A percentile compares a stretch with the other conserved stretches of the same genome.
Evolutionary conservation across 1,140 invertebrate species (phyloP).

Genomic region (Drosophila sucinea): DNA sequence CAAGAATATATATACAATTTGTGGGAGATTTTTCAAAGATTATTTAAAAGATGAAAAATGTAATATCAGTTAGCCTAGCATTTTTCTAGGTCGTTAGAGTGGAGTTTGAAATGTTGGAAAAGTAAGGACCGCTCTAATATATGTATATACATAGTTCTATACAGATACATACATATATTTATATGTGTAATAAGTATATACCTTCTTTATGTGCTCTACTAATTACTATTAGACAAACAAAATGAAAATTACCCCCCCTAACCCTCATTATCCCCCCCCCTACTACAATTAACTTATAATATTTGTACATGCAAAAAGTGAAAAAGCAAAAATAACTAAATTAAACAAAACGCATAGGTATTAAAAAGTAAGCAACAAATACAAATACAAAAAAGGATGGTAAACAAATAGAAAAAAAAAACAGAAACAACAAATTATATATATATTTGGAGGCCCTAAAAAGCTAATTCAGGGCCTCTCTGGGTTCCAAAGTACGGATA

Average conservation of each 20-base stretch:
- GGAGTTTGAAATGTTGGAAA: neutral
- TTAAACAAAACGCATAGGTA: slow-evolving; percentile 24
- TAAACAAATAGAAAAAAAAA: neutral
- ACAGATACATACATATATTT: slow-evolving; percentile 69
- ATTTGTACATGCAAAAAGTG: slow-evolving; percentile 70
- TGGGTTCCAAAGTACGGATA: neutral
- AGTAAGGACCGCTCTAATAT: slow-evolving; percentile 28
- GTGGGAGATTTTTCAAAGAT: neutral
- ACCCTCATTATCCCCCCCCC: neutral
- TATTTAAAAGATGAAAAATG: neutral
- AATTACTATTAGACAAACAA: slow-evolving; percentile 52
- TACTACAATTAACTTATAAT: slow-evolving; percentile 63
- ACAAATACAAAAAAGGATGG: neutral
- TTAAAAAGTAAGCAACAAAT: slow-evolving; percentile 23
- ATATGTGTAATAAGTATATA: slow-evolving; percentile 36
- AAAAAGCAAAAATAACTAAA: slow-evolving; percentile 28
- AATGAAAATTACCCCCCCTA: slow-evolving; percentile 39
- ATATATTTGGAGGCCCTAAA: neutral
- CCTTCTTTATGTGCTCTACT: slow-evolving; percentile 48
- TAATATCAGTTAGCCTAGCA: too few species aligned
- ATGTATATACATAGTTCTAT: slow-evolving; percentile 2
- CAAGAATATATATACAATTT: neutral
- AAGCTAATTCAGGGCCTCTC: neutral
- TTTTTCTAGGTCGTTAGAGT: too few species aligned
- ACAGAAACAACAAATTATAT: slow-evolving; percentile 12